These are phyloP conservation scores for Anarhynchus alexandrinus DNA, from an alignment of 2,113 vertebrate genomes.

Conservation along the genomic window DNA sequence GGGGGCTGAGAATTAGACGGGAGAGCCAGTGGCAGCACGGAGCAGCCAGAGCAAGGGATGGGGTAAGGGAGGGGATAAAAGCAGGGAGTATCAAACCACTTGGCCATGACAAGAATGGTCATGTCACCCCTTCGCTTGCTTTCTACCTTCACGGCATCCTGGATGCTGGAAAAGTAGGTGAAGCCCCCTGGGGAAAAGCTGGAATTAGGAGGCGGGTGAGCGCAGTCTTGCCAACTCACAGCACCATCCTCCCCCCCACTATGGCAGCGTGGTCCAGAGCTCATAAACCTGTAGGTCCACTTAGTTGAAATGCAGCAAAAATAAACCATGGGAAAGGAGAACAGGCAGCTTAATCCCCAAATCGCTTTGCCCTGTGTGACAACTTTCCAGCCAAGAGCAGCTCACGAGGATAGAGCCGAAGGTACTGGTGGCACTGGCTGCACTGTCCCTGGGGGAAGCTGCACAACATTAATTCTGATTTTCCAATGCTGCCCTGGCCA, in stretches of 20 bases:
- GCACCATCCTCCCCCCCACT: background rate
- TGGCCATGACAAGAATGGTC: background rate
- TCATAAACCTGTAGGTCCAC: background rate
- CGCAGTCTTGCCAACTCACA: rapidly evolving
- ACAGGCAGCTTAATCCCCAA: slow-evolving; percentile 18
- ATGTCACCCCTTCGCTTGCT: background rate
- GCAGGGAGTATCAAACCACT: background rate
- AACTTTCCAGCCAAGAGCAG: background rate
- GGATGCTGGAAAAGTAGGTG: background rate
- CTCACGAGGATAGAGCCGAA: background rate
- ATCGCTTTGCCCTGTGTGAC: background rate
- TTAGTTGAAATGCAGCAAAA: background rate
- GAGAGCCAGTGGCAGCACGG: rapidly evolving
- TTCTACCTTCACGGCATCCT: background rate
- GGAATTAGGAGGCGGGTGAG: background rate
- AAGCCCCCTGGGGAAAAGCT: background rate
- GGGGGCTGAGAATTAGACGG: rapidly evolving
- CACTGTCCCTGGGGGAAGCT: background rate
- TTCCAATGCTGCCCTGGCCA: background rate
- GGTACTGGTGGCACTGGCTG: background rate
- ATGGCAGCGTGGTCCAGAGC: background rate
- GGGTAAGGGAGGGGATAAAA: background rate
- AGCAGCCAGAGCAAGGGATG: background rate
- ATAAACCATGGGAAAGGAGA: background rate
- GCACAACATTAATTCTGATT: background rate